Base-by-base conservation (phyloP, 1,140 invertebrate species). In the Lordiphosa stackelbergi region DNA sequence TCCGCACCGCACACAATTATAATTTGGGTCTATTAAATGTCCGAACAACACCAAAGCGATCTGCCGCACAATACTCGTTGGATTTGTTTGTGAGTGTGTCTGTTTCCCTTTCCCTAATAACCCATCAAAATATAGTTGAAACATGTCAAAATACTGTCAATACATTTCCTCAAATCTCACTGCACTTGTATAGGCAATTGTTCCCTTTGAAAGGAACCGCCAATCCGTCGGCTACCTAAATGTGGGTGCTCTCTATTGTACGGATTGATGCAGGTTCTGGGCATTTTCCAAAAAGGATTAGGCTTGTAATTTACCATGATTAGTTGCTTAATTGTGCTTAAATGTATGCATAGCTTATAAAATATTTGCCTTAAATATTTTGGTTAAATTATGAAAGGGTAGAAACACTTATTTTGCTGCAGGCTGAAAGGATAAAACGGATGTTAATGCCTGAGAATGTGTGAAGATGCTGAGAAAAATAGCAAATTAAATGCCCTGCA, bases 321-420 rank as follows among this genome's bases (percentile, higher is more conserved):
- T 79, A 79, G 75, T 43, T 74, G 61, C 57, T 79, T 79, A 79
- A 79, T 79, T 79, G 74, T 81, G 66, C 75, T 69, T 60, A 79
- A 79, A 70, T 79, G 70, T 61, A 79, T 70, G 74, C 66, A 66
- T 64, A 57, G 73, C 74, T 66, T 74, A 70, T 81, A 53, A 79
- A 79, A 79, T 79, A 79, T 79, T 79, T 79, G 74, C 66, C 48
- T 79, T 59, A 79, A 79, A 79, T 79, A 79, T 79, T 79, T 79
- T 79, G 74, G 75, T 74, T 61, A 69, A 73, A 66, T 79, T 57
- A 66, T 63, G 54, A 78, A 78, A 62, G 74, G 74, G 74, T 78
- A 62, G 28, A 34, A 54, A 51, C 28, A 31, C 28, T 31, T 31
- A 8, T 31, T 31, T 31, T 31, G 28, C 28, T 31, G 28, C 28